Evolutionary conservation across 2,797 vertebrate genomes (phyloP), one percentile per base, ranked within the genome.

Genomic region (Nasua narica): DNA sequence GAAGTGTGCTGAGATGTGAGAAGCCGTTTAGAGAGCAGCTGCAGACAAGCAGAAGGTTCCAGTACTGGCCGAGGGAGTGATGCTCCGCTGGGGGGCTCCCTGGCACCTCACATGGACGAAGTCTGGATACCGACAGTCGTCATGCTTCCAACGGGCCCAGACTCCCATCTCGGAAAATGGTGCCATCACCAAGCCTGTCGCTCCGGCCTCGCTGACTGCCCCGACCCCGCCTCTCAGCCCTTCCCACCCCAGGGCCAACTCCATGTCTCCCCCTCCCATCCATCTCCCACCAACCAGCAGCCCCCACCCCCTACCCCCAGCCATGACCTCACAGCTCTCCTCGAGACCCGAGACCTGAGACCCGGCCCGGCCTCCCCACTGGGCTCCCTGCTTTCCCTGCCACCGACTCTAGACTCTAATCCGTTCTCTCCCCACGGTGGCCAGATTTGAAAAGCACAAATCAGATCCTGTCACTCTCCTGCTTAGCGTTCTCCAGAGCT

Each of bases 51-150:
- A 25, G 0, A 0, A 32, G 25, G 77, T 60, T 86, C 72, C 4
- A 0, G 19, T 4, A 50, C 35, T 4, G 23, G 13, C 70, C 0
- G 0, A 19, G 69, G 67, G 40, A 11, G 43, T 0, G 12, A 16
- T 2, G 29, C 8, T 70, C 23, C 3, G 1, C n/a, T 5, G 7
- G 18, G 32, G 32, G 54, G 54, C 3, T 23, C 10, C 3, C 52
- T 19, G 32, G 29, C n/a, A 3, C 58, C 19, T 43, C 32, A 9
- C 35, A 29, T 13, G 4, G 5, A 54, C 21, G 23, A 76, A 13
- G 27, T 32, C 25, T 23, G 79, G 15, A 82, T 0, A 60, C 27
- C 13, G n/a, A 29, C 29, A 65, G 60, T 21, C 6, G 10, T 9
- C 32, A 15, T 7, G 7, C 48, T 35, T 32, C 25, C 4, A 0